phyloP scores from a whole-genome alignment of 92 coral and sea anemone genomes.

The Virgularia gustaviana region DNA sequence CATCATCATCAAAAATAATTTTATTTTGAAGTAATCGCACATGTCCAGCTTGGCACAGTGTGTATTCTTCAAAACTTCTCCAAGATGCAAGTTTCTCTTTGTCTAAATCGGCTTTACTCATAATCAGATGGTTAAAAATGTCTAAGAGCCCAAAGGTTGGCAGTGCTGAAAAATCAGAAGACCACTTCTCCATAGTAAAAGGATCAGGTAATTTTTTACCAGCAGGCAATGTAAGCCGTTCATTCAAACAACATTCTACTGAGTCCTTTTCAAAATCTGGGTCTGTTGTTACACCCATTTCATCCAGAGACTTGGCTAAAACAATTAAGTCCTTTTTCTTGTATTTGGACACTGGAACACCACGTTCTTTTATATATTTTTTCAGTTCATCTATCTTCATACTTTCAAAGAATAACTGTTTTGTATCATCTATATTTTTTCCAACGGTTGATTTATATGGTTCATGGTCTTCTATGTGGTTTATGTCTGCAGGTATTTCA shows the following conservation, averaged over 20 bases:
- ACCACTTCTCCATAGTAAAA: slow-evolving; percentile 57
- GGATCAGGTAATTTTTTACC: slow-evolving; percentile 59
- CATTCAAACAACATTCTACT: slow-evolving; percentile 46
- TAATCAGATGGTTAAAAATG: slow-evolving; percentile 61
- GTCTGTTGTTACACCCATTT: slow-evolving; percentile 50
- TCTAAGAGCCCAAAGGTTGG: slow-evolving; percentile 70
- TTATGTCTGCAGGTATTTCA: neutral
- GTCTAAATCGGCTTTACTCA: slow-evolving; percentile 65
- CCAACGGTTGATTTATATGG: neutral
- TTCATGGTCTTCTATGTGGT: neutral
- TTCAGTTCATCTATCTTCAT: slow-evolving; percentile 54
- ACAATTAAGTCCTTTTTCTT: slow-evolving; percentile 56
- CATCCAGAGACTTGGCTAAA: slow-evolving; percentile 55
- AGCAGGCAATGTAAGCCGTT: slow-evolving; percentile 59
- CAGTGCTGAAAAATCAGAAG: slow-evolving; percentile 62
- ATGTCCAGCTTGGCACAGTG: slow-evolving; percentile 59
- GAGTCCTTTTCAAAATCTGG: slow-evolving; percentile 66
- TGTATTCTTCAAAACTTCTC: slow-evolving; percentile 64
- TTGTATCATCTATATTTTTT: neutral
- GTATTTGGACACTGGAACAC: slow-evolving; percentile 55
- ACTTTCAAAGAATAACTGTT: slow-evolving; percentile 22
- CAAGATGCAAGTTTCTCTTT: slow-evolving; percentile 61
- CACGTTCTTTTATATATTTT: slow-evolving; percentile 49
- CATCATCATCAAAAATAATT: slow-evolving; percentile 58
- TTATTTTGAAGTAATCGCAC: slow-evolving; percentile 41